These are phyloP conservation scores for Drosophila putrida DNA, from an alignment of 2,888 invertebrate species.

Conservation along the genomic window DNA sequence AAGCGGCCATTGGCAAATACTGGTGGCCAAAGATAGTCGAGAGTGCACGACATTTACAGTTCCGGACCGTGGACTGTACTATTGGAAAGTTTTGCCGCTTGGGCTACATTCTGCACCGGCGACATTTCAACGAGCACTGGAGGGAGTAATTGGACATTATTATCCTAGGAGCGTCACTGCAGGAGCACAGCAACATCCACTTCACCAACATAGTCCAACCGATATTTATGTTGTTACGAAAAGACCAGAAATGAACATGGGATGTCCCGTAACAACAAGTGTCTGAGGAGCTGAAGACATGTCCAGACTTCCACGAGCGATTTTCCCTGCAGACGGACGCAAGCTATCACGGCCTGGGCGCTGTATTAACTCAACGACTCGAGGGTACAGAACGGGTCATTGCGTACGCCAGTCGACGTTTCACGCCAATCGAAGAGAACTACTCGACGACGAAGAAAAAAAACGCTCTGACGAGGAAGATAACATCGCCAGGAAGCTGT, in stretches of 20 bases:
- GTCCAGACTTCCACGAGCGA: not conserved
- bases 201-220: too few species aligned
- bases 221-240: too few species aligned
- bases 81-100: too few species aligned
- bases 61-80: too few species aligned
- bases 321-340: not conserved
- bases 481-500: not conserved
- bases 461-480: not conserved
- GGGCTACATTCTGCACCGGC: too few species aligned
- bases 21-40: too few species aligned
- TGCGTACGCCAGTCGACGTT: not conserved
- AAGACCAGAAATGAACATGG: too few species aligned
- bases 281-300: not conserved
- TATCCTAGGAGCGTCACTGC: not conserved
- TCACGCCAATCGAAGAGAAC: conserved; percentile 27
- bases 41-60: too few species aligned
- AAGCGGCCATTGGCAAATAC: too few species aligned
- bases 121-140: too few species aligned
- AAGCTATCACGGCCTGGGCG: not conserved
- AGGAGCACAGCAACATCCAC: not conserved
- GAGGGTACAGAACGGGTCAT: not conserved
- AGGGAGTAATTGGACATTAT: too few species aligned
- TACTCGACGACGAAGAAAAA: conserved; percentile 28
- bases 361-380: not conserved
- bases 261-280: not conserved